These are phyloP conservation scores for Diuraphis noxia DNA, from an alignment of 1,140 invertebrate genomes.

Conservation along the genomic window DNA sequence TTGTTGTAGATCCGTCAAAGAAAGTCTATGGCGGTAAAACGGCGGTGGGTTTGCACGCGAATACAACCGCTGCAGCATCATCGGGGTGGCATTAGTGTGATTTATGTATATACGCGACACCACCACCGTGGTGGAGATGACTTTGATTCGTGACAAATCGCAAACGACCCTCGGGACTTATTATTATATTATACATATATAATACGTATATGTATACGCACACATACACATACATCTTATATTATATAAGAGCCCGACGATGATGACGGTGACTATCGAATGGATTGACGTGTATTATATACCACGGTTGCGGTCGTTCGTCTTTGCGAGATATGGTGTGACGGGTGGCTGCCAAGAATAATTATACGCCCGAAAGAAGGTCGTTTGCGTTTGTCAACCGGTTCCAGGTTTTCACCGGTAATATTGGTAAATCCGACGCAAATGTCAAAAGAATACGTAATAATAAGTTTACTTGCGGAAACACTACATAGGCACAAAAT, in stretches of 20 bases:
- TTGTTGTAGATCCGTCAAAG: constrained; percentile 45
- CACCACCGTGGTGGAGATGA: neutral
- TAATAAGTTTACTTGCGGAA: neutral
- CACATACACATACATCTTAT: too few species aligned
- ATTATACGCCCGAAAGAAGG: neutral
- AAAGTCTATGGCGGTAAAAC: neutral
- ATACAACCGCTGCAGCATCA: neutral
- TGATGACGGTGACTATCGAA: neutral
- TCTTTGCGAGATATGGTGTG: neutral
- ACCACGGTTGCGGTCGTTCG: neutral
- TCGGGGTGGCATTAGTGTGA: constrained; percentile 38
- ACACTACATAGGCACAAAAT: neutral
- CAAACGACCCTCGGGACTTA: neutral
- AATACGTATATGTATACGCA: too few species aligned
- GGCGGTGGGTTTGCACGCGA: neutral
- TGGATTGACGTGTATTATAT: neutral
- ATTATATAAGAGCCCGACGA: neutral
- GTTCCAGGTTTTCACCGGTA: neutral
- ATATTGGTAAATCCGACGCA: neutral
- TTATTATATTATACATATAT: neutral
- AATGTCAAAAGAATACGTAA: neutral
- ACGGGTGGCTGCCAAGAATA: neutral
- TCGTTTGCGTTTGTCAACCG: neutral
- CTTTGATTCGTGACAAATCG: constrained; percentile 36
- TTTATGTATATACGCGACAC: constrained; percentile 17